Evolutionary conservation across 2,888 invertebrate genomes (phyloP), one percentile per base, ranked within the genome.

Genomic region (Pristionchus japonicus): DNA sequence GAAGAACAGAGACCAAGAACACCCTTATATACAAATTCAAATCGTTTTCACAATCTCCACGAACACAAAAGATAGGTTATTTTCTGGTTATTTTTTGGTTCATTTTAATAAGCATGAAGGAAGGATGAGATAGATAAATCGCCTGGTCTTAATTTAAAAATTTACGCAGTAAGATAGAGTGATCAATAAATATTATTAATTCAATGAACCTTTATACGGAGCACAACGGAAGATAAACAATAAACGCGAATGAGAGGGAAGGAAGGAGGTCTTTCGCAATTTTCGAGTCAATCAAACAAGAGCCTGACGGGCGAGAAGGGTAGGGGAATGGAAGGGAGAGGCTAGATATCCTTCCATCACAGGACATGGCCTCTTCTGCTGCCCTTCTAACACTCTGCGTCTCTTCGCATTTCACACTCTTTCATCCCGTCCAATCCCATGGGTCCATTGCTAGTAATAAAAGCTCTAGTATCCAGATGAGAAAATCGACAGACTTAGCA

Each of bases 331-430:
- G 23, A 37, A 70, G 31, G 70, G 70, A 67, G 70, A 31, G 80
- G 47, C n/a, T 31, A 49, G 80, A 80, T 80, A 49, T 47, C 47
- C 70, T 70, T 43, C 40, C 77, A 77, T 77, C 77, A 77, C 77
- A 40, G 77, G 77, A n/a, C 77, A n/a, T 77, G 31, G 15, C 34
- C 34, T 31, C 67, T 34, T 34, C 67, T 67, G 15, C 31, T 67
- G 77, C n/a, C 77, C 43, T 77, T 77, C 77, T 27, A n/a, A n/a
- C 61, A 27, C 61, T 27, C 4, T 11, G 17, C 13, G 13, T 43
- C 80, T 47, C 80, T 17, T 47, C 47, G 47, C 80, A 4, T 20
- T 11, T 20, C 80, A 37, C 80, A 11, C 80, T 49, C 47, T 9
- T 47, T 40, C 49, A 47, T 47, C 31, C n/a, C 47, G 20, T 3